Conservation (phyloP, 2,113 vertebrate species). For the Lepisosteus osseus region DNA sequence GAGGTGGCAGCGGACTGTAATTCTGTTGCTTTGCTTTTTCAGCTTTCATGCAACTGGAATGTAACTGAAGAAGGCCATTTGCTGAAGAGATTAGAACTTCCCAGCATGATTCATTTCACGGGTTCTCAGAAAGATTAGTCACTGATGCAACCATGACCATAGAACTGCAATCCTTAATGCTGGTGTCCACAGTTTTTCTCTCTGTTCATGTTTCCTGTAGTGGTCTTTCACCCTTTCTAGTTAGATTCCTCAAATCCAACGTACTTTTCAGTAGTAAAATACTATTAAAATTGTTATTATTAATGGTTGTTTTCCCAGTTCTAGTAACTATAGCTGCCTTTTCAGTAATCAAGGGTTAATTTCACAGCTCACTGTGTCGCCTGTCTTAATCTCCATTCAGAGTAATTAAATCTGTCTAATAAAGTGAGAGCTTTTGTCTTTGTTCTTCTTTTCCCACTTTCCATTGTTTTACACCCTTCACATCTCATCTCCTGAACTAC, state of each 20-base stretch:
- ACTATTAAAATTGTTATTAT: not conserved
- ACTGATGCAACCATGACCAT: constrained; percentile 57
- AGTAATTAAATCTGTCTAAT: constrained; percentile 99
- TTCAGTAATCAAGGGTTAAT: constrained; percentile 98
- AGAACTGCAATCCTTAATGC: constrained; percentile 54
- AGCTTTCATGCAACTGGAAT: too few relatives aligned
- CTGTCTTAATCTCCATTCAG: constrained; percentile 96
- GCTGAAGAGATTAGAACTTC: too few relatives aligned
- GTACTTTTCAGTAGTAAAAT: too few relatives aligned
- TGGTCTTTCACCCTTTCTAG: constrained; percentile 44
- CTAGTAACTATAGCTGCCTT: constrained; percentile 45
- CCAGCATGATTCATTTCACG: too few relatives aligned
- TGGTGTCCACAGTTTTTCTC: constrained; percentile 34
- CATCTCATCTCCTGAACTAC: constrained; percentile 91
- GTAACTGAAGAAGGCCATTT: too few relatives aligned
- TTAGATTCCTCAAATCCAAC: too few relatives aligned
- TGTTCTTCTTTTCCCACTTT: constrained; percentile 77
- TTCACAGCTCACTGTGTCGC: constrained; percentile 96
- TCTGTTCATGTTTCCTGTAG: constrained; percentile 52
- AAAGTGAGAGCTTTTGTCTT: constrained; percentile 91
- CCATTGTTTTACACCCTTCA: constrained; percentile 94
- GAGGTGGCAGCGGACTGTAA: too few relatives aligned
- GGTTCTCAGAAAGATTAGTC: constrained; percentile 51
- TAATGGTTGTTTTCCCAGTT: constrained; percentile 54
- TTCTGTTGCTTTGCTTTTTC: too few relatives aligned